Conservation (phyloP, 2,113 vertebrate genomes). For the Orcinus orca region DNA sequence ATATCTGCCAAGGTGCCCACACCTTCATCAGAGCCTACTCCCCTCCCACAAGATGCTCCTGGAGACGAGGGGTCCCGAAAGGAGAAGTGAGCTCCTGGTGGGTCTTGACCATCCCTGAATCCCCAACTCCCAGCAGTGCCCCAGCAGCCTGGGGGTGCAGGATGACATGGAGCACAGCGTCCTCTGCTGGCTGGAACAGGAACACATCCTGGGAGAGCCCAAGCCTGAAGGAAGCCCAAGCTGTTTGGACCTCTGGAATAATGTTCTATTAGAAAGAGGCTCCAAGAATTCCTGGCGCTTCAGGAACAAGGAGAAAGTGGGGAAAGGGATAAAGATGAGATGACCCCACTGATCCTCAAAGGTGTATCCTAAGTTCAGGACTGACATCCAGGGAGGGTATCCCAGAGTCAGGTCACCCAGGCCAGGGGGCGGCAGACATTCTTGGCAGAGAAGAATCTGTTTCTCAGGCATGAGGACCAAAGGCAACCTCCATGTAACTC, state of each 20-base stretch:
- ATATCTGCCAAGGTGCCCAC: too few species aligned
- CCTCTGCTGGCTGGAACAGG: not conserved
- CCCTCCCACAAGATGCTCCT: not conserved
- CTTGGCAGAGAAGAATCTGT: not conserved
- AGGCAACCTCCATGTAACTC: not conserved
- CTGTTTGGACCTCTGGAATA: not conserved
- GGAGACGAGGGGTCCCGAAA: not conserved
- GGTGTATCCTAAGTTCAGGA: not conserved
- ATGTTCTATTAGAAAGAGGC: not conserved
- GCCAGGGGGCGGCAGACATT: not conserved
- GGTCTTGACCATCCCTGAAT: not conserved
- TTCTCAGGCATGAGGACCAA: not conserved
- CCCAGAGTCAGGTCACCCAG: not conserved
- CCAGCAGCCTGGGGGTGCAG: rapidly evolving
- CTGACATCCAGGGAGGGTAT: not conserved
- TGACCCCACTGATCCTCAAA: not conserved
- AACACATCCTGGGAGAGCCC: not conserved
- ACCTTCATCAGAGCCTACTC: not conserved
- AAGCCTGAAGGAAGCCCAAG: not conserved
- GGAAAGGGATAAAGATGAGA: not conserved
- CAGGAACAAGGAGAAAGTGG: not conserved
- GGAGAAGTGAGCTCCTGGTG: not conserved
- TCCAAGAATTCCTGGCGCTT: not conserved
- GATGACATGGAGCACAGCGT: not conserved
- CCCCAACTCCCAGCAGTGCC: not conserved